Percentiles rank a stretch among this genome's conserved stretches.
Conservation (phyloP, 2,113 vertebrate species). For the Vimba vimba region DNA sequence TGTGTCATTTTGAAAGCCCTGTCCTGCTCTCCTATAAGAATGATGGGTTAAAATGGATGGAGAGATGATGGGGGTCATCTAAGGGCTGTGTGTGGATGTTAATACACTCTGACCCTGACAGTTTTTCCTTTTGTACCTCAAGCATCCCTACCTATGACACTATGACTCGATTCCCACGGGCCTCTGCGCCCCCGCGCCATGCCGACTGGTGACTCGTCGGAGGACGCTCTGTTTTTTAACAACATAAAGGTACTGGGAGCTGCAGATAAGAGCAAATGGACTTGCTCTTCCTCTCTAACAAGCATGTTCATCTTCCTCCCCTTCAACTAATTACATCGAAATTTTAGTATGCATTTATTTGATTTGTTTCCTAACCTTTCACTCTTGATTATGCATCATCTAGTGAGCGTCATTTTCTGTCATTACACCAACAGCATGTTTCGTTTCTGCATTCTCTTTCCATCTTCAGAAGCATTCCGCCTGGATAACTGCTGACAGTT, state of each 20-base stretch:
- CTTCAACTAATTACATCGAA: background rate
- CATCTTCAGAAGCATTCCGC: background rate
- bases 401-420: conserved; percentile 29
- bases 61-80: conserved; percentile 27
- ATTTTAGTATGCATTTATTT: background rate
- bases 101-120: conserved; percentile 47
- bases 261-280: background rate
- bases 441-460: background rate
- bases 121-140: conserved; percentile 54
- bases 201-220: conserved; percentile 78
- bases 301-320: background rate
- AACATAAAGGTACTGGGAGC: conserved; percentile 74
- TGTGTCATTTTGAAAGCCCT: conserved; percentile 41
- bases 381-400: conserved; percentile 38
- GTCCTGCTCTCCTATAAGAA: conserved; percentile 38
- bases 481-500: conserved; percentile 24
- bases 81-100: conserved; percentile 29
- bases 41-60: conserved; percentile 44
- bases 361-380: conserved; percentile 12
- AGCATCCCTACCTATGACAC: conserved; percentile 80
- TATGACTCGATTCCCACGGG: conserved; percentile 81
- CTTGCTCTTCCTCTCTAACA: conserved; percentile 8
- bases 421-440: background rate
- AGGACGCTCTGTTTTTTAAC: conserved; percentile 49
- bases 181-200: conserved; percentile 81